These are phyloP conservation scores for Drosophila acutilabella DNA, from an alignment of 2,888 invertebrate species.

Conservation along the genomic window DNA sequence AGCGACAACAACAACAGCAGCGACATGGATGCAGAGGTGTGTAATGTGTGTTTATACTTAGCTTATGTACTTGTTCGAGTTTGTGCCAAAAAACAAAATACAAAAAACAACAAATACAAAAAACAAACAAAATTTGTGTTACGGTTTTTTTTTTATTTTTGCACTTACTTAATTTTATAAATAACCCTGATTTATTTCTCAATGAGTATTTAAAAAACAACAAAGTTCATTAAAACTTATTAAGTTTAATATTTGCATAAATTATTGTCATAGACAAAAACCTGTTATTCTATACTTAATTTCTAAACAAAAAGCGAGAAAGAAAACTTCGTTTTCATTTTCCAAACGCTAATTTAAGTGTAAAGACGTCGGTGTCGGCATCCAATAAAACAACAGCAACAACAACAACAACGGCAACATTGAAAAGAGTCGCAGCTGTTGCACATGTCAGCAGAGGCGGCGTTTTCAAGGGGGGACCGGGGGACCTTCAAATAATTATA, in stretches of 20 bases:
- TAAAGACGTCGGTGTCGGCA: slow-evolving; percentile 41
- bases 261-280: slow-evolving; percentile 12
- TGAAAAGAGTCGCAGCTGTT: slow-evolving; percentile 36
- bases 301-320: slow-evolving; percentile 14
- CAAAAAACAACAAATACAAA: neutral
- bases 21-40: slow-evolving; percentile 72
- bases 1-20: slow-evolving; percentile 29
- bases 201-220: neutral
- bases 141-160: slow-evolving; percentile 5
- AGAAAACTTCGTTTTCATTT: slow-evolving; percentile 40
- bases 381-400: slow-evolving; percentile 25
- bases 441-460: slow-evolving; percentile 45
- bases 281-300: slow-evolving; percentile 27
- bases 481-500: neutral
- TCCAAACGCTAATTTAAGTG: slow-evolving; percentile 55
- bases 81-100: slow-evolving; percentile 16
- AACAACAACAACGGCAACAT: slow-evolving; percentile 18
- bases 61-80: slow-evolving; percentile 14
- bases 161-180: neutral
- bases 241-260: neutral
- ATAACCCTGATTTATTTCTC: neutral
- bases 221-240: neutral
- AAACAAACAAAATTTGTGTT: slow-evolving; percentile 6
- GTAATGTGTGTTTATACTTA: slow-evolving; percentile 41
- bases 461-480: slow-evolving; percentile 6